Percentiles rank a stretch among this genome's conserved stretches.
phyloP scores from a whole-genome alignment of 1,140 invertebrate genomes.

The Listronotus oregonensis region DNA sequence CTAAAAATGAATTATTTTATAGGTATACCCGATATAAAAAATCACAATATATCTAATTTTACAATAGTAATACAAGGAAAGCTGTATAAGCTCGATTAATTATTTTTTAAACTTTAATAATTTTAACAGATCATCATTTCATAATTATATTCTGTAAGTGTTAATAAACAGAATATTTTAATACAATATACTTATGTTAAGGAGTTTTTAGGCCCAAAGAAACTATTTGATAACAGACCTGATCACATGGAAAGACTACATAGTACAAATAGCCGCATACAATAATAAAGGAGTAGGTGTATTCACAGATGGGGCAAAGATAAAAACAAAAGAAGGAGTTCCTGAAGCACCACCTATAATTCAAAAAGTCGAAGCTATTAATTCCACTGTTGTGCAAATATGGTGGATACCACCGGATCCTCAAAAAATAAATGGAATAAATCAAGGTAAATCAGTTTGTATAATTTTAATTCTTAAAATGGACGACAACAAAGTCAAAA shows the following conservation, averaged over 20 bases:
- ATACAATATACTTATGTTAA: not conserved
- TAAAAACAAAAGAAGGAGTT: constrained; percentile 94
- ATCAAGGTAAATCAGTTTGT: constrained; percentile 72
- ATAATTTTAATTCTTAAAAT: no score
- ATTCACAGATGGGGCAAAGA: constrained; percentile 88
- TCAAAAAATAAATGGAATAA: constrained; percentile 97
- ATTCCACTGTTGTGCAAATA: constrained; percentile 84
- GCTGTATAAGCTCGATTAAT: no score
- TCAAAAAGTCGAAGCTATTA: constrained; percentile 77
- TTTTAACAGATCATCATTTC: no score
- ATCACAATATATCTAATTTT: no score
- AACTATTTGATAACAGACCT: constrained; percentile 92
- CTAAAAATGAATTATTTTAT: no score
- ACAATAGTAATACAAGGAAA: no score
- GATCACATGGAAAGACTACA: constrained; percentile 98
- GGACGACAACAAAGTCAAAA: no score
- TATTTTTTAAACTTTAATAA: no score
- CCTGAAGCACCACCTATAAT: constrained; percentile 90
- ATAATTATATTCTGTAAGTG: no score
- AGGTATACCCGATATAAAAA: no score
- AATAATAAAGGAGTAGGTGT: constrained; percentile 96
- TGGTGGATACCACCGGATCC: constrained; percentile 93
- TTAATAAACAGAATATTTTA: not conserved
- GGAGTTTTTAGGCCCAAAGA: constrained; percentile 69
- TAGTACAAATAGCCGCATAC: constrained; percentile 95